phyloP scores from a whole-genome alignment of 2,888 invertebrate species.

The Adelphocoris suturalis region DNA sequence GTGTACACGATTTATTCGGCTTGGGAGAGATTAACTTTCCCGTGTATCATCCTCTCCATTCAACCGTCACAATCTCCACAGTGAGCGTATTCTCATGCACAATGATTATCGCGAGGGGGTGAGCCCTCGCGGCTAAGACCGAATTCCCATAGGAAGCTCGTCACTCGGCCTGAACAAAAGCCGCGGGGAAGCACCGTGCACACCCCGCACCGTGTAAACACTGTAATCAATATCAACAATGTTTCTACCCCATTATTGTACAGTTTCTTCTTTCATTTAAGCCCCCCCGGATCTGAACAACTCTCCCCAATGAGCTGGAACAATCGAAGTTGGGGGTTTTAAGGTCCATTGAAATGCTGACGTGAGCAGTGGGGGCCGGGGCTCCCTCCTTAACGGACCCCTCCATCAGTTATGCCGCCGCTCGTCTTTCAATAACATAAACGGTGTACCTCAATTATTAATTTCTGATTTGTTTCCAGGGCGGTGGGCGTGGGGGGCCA shows the following conservation, averaged over 20 bases:
- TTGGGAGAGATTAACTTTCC: slow-evolving; percentile 48
- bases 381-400: slow-evolving; percentile 14
- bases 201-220: slow-evolving; percentile 59
- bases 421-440: slow-evolving; percentile 68
- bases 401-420: slow-evolving; percentile 41
- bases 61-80: slow-evolving; percentile 3
- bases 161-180: slow-evolving; percentile 44
- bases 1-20: slow-evolving; percentile 37
- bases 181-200: slow-evolving; percentile 24
- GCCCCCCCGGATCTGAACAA: slow-evolving; percentile 14
- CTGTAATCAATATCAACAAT: slow-evolving; percentile 69
- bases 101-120: background rate
- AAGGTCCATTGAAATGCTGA: slow-evolving; percentile 40
- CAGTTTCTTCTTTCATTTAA: slow-evolving; percentile 67
- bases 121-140: background rate
- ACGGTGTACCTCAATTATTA: slow-evolving; percentile 68
- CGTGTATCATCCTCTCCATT: slow-evolving; percentile 21
- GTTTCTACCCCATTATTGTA: slow-evolving; percentile 45
- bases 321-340: slow-evolving; percentile 46
- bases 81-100: slow-evolving; percentile 24
- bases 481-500: background rate
- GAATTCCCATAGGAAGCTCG: slow-evolving; percentile 56
- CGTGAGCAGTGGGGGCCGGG: background rate
- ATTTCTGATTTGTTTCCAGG: slow-evolving; percentile 49
- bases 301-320: slow-evolving; percentile 58